Percentiles rank a stretch among this genome's conserved stretches.
These are phyloP conservation scores for Mythimna impura DNA, from an alignment of 2,888 invertebrate species.

Conservation along the genomic window DNA sequence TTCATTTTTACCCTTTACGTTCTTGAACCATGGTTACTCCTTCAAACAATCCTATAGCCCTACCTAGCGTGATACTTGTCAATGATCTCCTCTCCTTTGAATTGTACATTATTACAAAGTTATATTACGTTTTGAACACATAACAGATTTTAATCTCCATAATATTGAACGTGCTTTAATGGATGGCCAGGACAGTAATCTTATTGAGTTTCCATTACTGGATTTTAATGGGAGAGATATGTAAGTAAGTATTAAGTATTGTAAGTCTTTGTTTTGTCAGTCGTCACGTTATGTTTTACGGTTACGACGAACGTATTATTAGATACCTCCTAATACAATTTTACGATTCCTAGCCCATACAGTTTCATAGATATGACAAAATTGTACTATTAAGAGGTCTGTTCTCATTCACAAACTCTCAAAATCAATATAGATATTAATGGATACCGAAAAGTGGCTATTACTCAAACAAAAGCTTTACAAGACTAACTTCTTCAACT, in stretches of 20 bases:
- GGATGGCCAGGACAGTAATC: not conserved
- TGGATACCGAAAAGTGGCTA: constrained; percentile 33
- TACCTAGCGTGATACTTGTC: not conserved
- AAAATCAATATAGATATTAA: constrained; percentile 44
- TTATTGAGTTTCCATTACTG: not conserved
- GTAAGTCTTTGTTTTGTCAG: constrained; percentile 21
- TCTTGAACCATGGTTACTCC: too few species aligned
- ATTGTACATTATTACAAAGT: not conserved
- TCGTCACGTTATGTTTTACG: constrained; percentile 1
- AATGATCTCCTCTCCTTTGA: not conserved
- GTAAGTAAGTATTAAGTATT: constrained; percentile 10
- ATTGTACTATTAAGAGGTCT: not conserved
- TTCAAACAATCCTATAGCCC: too few species aligned
- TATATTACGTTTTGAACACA: not conserved
- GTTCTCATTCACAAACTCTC: not conserved
- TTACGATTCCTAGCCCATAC: not conserved
- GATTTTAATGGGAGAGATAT: constrained; percentile 11
- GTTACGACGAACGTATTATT: not conserved
- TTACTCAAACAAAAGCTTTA: constrained; percentile 36
- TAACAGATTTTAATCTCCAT: not conserved
- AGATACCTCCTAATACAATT: not conserved
- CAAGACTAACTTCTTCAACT: constrained; percentile 44
- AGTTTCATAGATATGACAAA: too few species aligned
- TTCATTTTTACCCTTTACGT: too few species aligned
- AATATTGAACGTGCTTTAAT: not conserved